These are phyloP conservation scores for Omphaloscelis lunosa DNA, from an alignment of 2,888 invertebrate species.

Conservation along the genomic window DNA sequence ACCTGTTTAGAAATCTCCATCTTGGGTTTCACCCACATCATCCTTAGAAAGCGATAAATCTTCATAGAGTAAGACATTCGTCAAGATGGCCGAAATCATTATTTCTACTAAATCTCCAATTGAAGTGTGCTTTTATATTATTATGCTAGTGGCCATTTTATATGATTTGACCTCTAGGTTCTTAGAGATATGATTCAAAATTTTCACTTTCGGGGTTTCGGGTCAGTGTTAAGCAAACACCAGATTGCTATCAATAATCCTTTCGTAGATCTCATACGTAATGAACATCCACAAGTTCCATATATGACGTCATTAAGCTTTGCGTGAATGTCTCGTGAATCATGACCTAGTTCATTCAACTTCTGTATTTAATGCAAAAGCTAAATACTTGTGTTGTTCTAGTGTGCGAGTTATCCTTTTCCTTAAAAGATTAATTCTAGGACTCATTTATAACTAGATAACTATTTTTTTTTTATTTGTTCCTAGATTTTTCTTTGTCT, in stretches of 20 bases:
- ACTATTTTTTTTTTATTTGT: not conserved
- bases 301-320: slow-evolving; percentile 54
- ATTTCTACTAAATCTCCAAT: not conserved
- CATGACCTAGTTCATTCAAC: slow-evolving; percentile 63
- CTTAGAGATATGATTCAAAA: slow-evolving; percentile 18
- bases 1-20: slow-evolving; percentile 45
- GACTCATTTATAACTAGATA: not conserved
- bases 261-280: slow-evolving; percentile 30
- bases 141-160: no score
- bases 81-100: not conserved
- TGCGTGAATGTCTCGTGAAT: slow-evolving; percentile 52
- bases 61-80: not conserved
- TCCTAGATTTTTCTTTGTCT: not conserved
- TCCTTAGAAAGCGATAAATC: not conserved
- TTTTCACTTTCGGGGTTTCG: slow-evolving; percentile 26
- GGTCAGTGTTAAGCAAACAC: slow-evolving; percentile 7
- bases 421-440: slow-evolving; percentile 1
- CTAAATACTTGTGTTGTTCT: slow-evolving; percentile 24
- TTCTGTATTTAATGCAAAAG: slow-evolving; percentile 33
- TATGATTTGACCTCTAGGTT: not conserved
- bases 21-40: slow-evolving; percentile 22
- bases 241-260: slow-evolving; percentile 31
- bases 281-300: slow-evolving; percentile 32
- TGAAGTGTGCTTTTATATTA: not conserved
- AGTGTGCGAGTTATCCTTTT: slow-evolving; percentile 19